Percentiles rank a stretch among this genome's conserved stretches.
Evolutionary conservation across 2,113 vertebrate genomes (phyloP).

Genomic region (Heloderma charlesbogerti): DNA sequence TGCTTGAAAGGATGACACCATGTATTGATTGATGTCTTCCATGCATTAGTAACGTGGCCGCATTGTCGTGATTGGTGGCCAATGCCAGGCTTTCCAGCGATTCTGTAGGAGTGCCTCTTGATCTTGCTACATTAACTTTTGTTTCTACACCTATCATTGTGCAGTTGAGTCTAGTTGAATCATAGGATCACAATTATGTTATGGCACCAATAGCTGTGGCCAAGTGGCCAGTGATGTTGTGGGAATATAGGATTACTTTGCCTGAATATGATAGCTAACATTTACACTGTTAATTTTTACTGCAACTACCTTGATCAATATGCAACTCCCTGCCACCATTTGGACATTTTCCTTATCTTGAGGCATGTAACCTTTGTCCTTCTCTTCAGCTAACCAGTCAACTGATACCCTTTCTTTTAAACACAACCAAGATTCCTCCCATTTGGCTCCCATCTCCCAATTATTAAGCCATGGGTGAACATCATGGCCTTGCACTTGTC

Average conservation of each 20-base stretch:
- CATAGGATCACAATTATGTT: not conserved
- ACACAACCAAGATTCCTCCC: not conserved
- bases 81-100: not conserved
- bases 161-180: not conserved
- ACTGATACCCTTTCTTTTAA: not conserved
- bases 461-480: not conserved
- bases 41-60: not conserved
- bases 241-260: not conserved
- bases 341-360: not conserved
- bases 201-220: not conserved
- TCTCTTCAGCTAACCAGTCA: not conserved
- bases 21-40: not conserved
- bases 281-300: not conserved
- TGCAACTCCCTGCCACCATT: not conserved
- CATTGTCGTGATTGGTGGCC: not conserved
- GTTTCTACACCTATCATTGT: not conserved
- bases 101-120: not conserved
- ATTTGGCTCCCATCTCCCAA: not conserved
- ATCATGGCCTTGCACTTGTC: no score
- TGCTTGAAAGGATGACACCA: not conserved
- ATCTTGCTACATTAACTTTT: not conserved
- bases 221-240: not conserved
- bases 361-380: not conserved
- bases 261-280: not conserved
- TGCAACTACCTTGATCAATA: not conserved